These are phyloP conservation scores for Sebastes hubbsi DNA, from an alignment of 2,797 vertebrate genomes.

Conservation along the genomic window DNA sequence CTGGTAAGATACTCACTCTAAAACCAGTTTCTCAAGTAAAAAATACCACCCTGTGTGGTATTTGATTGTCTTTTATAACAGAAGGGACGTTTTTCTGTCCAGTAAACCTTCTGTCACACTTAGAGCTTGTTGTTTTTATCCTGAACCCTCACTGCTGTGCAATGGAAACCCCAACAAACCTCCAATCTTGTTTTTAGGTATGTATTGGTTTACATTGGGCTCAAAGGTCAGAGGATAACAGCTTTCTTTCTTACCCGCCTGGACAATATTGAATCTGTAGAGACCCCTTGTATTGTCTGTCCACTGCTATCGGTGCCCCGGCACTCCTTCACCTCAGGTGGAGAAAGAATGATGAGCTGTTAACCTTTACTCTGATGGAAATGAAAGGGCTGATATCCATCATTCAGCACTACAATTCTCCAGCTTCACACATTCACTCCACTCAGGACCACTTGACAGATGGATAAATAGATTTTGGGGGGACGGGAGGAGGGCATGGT, in stretches of 20 bases:
- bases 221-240: constrained; percentile 51
- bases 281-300: constrained; percentile 34
- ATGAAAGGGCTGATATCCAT: constrained; percentile 67
- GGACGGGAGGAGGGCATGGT: background rate
- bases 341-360: constrained; percentile 71
- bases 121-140: background rate
- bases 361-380: constrained; percentile 76
- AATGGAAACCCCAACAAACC: background rate
- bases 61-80: background rate
- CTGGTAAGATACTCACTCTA: constrained; percentile 74
- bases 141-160: background rate
- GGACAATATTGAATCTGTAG: constrained; percentile 51
- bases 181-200: background rate
- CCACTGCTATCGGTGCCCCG: constrained; percentile 2
- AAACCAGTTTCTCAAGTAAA: background rate
- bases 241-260: constrained; percentile 22
- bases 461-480: constrained; percentile 40
- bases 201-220: constrained; percentile 27
- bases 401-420: constrained; percentile 49
- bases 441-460: constrained; percentile 37
- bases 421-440: constrained; percentile 32
- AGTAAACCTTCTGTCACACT: background rate
- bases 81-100: background rate
- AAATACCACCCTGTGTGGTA: background rate
- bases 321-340: constrained; percentile 51